Base-by-base conservation (phyloP, 64 coral and sea anemone species). In the Hydrozoanthus tunicans region DNA sequence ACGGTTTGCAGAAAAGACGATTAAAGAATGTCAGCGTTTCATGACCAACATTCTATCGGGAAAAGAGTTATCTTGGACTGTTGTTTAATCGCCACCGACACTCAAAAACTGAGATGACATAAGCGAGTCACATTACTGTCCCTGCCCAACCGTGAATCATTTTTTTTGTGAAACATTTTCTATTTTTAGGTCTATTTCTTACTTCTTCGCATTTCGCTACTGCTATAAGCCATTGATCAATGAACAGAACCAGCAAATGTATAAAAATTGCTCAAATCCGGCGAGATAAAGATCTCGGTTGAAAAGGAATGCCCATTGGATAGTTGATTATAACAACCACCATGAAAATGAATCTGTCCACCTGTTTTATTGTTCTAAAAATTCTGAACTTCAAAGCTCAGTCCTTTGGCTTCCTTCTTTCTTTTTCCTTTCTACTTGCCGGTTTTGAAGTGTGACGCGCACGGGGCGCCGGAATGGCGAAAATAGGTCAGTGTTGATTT, bases 81-180 rank as follows among this genome's bases (percentile, higher is more conserved):
- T 88, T 88, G 51, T 56, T 67, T 88, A 73, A 88, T 56, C 27
- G 12, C 3, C 12, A 61, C 69, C 6, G 25, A 7, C 6, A 55
- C 74, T 88, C 55, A 57, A 23, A 88, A 88, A 13, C n/a, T 59
- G 67, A 58, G 54, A 88, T 88, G 84, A 88, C 84, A 88, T 88
- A 88, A 59, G 70, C 68, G 9, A 27, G 56, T 88, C 70, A 43
- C 26, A 26, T 20, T 43, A 43, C 32, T 43, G 32, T 2, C 32
- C 32, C 32, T 43, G 32, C 32, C 32, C 32, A 43, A 43, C 32
- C 32, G 32, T 43, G 32, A 43, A 43, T 43, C 32, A 43, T 43
- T 43, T 43, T 43, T 43, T 43, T 43, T 43, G 32, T 43, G 32
- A 43, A 43, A 43, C 32, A 43, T n/a, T 9, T 59, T 15, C 68